phyloP scores from a whole-genome alignment of 2,113 vertebrate genomes.

The Anguilla japonica region DNA sequence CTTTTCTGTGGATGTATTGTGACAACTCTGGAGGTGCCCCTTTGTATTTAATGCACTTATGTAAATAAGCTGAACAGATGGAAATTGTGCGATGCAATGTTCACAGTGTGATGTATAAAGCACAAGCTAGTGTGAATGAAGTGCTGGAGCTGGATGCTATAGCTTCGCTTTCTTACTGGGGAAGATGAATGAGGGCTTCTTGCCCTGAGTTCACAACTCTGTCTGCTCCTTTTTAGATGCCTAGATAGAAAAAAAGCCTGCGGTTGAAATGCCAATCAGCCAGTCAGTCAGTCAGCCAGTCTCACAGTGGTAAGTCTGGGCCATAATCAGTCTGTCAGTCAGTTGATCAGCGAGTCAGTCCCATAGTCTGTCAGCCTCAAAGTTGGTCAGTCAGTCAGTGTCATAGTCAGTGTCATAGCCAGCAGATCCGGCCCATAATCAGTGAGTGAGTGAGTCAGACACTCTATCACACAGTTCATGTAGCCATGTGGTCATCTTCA shows the following conservation, averaged over 20 bases:
- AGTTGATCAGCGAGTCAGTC: neutral
- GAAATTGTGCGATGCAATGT: conserved; percentile 49
- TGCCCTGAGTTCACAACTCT: neutral
- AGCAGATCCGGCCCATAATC: neutral
- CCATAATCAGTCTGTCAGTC: neutral
- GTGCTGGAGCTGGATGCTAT: conserved; percentile 39
- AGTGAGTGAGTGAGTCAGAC: neutral
- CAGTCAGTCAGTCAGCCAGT: conserved; percentile 31
- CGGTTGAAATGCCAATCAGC: neutral
- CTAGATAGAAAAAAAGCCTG: neutral
- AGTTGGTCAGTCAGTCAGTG: conserved; percentile 7
- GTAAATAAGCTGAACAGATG: conserved; percentile 39
- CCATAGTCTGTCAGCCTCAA: conserved; percentile 35
- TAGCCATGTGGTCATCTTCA: neutral
- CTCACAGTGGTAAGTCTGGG: no score
- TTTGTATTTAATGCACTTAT: conserved; percentile 60
- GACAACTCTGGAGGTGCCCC: conserved; percentile 71
- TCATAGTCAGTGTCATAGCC: neutral
- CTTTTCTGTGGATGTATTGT: conserved; percentile 54
- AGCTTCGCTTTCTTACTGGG: conserved; percentile 2
- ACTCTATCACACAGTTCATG: neutral
- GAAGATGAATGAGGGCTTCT: neutral
- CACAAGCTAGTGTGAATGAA: conserved; percentile 54
- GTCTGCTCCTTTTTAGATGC: neutral
- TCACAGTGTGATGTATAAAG: conserved; percentile 54